A percentile compares a stretch with the other conserved stretches of the same genome.
phyloP scores from a whole-genome alignment of 2,888 invertebrate genomes.

The Himalopsyche kuldschensis region DNA sequence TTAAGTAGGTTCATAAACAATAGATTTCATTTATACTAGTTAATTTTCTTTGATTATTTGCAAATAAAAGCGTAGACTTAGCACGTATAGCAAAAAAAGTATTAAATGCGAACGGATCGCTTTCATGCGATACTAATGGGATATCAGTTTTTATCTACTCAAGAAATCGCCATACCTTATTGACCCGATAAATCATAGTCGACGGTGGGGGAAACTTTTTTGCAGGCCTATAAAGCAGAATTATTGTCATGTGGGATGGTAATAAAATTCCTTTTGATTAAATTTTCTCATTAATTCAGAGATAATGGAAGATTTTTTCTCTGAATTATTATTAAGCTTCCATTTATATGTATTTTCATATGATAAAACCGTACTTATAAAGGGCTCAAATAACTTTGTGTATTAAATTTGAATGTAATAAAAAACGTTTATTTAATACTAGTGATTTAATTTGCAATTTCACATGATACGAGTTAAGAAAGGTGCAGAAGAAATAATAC shows the following conservation, averaged over 20 bases:
- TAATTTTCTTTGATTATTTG: not conserved
- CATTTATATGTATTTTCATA: not conserved
- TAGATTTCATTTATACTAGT: not conserved
- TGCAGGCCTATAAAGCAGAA: slow-evolving; percentile 4
- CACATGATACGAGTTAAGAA: too few relatives aligned
- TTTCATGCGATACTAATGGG: not conserved
- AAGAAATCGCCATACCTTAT: slow-evolving; percentile 27
- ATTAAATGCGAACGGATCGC: not conserved
- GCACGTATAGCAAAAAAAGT: not conserved
- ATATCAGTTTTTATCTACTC: slow-evolving; percentile 11
- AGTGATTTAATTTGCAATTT: too few relatives aligned
- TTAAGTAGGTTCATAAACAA: too few relatives aligned
- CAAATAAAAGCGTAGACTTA: not conserved
- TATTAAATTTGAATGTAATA: too few relatives aligned
- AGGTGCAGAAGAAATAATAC: too few relatives aligned
- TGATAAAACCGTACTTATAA: not conserved
- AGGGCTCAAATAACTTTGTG: not conserved
- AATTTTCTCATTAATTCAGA: not conserved
- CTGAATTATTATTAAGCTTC: not conserved
- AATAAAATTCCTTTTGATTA: slow-evolving; percentile 18
- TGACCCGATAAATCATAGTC: slow-evolving; percentile 30
- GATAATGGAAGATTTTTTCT: not conserved
- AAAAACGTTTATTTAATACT: too few relatives aligned
- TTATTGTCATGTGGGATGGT: slow-evolving; percentile 12
- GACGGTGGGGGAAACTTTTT: not conserved